Conservation (phyloP, 2,888 invertebrate species). For the Tolmerus cingulatus region DNA sequence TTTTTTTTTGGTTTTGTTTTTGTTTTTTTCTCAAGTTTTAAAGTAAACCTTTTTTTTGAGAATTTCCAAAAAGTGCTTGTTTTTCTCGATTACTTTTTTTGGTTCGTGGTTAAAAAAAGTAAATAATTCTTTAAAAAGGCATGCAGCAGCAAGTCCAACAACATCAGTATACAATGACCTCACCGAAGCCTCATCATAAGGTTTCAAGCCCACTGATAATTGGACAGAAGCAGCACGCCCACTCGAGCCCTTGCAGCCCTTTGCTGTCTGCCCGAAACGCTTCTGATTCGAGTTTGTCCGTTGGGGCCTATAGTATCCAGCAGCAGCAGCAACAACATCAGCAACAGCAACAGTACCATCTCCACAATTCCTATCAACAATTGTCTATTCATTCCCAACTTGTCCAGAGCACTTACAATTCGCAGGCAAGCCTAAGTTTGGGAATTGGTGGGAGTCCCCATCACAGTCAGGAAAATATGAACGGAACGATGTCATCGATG, state of each 20-base stretch:
- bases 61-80: not conserved
- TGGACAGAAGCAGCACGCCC: constrained; percentile 49
- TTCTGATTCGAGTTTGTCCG: not conserved
- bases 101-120: not conserved
- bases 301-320: constrained; percentile 5
- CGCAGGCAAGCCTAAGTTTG: constrained; percentile 25
- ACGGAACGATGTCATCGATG: constrained; percentile 51
- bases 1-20: not conserved
- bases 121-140: not conserved
- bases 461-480: not conserved
- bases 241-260: constrained; percentile 51
- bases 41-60: not conserved
- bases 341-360: constrained; percentile 39
- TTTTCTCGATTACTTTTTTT: not conserved
- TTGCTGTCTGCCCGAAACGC: constrained; percentile 41
- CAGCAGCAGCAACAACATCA: constrained; percentile 31
- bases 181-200: constrained; percentile 51
- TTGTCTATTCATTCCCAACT: constrained; percentile 43
- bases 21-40: not conserved
- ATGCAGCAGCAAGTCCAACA: constrained; percentile 20
- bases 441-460: not conserved
- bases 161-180: constrained; percentile 48
- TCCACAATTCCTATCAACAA: constrained; percentile 40
- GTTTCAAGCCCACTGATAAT: constrained; percentile 43
- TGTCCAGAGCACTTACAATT: constrained; percentile 1